Base-by-base conservation (phyloP, 2,888 invertebrate genomes). In the Eulithis prunata region DNA sequence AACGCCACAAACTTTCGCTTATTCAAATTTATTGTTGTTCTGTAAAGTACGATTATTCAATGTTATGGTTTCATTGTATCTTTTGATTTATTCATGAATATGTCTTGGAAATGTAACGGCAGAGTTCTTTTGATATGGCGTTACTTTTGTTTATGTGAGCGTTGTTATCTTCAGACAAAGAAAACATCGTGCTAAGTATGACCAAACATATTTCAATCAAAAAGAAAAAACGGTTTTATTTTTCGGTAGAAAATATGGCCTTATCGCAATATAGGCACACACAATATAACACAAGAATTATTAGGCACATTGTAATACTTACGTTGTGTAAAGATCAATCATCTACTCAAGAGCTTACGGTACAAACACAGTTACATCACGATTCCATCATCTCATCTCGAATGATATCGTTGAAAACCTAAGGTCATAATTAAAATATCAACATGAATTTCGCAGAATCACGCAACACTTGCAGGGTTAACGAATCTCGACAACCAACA, bases 11-110 rank as follows among this genome's bases (percentile, higher is more conserved):
- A 83, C 82, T 82, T 82, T 82, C 83, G 76, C 74, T 83, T 82
- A 82, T 83, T 81, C 74, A 78, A 81, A 82, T 77, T 71, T 70
- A 70, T 75, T 69, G 73, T 71, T 75, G 75, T 77, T 73, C 67
- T 76, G 74, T 73, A 62, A 74, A 74, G 64, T 66, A n/a, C 69
- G 59, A 69, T 79, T 77, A 78, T 79, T 75, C 72, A 77, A 77
- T 75, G 76, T 78, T 74, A 73, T 57, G 68, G 74, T 75, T 69
- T 61, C 70, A 63, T 52, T 47, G 62, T 57, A 71, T 60, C 58
- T 70, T 62, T 53, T 62, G 58, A 70, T 70, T 72, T 68, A 69
- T 71, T 62, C 62, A 57, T 65, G 64, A 65, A 59, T 68, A 60
- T 69, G 63, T 60, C 62, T 68, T 59, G 66, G 61, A 57, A 67